A percentile compares a stretch with the other conserved stretches of the same genome.
Evolutionary conservation across 2,113 vertebrate genomes (phyloP).

Genomic region (Chionomys nivalis): DNA sequence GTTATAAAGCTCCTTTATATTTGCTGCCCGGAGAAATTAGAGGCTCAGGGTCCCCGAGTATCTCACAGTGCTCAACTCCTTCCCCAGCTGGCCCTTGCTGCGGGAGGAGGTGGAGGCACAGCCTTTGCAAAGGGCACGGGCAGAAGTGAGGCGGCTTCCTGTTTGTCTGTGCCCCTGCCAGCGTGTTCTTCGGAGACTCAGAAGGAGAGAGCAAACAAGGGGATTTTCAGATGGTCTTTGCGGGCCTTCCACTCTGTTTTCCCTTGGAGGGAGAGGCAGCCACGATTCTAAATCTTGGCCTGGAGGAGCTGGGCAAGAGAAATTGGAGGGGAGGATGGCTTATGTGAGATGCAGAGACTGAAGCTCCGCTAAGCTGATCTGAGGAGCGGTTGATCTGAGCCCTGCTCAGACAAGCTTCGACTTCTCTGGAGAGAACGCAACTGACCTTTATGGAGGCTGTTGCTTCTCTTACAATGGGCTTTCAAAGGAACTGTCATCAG

Average conservation of each 20-base stretch:
- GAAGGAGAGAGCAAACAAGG: conserved; percentile 60
- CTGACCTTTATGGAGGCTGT: conserved; percentile 34
- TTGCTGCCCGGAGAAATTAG: neutral
- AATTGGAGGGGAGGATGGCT: neutral
- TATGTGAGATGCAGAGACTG: conserved; percentile 34
- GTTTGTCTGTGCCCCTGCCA: conserved; percentile 50
- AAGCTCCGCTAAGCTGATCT: conserved; percentile 18
- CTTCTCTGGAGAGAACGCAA: neutral
- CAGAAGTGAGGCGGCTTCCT: neutral
- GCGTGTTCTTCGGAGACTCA: neutral
- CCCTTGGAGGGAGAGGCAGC: conserved; percentile 8
- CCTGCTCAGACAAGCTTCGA: neutral
- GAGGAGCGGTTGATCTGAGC: neutral
- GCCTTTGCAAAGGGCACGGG: conserved; percentile 30
- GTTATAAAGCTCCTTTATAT: neutral
- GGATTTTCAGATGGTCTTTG: conserved; percentile 72
- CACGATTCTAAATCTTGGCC: conserved; percentile 14
- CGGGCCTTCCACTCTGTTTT: conserved; percentile 47
- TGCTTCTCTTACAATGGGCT: neutral
- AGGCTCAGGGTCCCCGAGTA: rapidly evolving
- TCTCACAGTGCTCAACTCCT: neutral
- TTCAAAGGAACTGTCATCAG: neutral
- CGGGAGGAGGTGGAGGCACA: neutral
- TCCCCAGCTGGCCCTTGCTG: too few species aligned
- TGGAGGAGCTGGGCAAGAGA: neutral